Evolutionary conservation across 2,113 vertebrate species (phyloP), one percentile per base, ranked within the genome.

Genomic region (Nothocercus nigrocapillus): DNA sequence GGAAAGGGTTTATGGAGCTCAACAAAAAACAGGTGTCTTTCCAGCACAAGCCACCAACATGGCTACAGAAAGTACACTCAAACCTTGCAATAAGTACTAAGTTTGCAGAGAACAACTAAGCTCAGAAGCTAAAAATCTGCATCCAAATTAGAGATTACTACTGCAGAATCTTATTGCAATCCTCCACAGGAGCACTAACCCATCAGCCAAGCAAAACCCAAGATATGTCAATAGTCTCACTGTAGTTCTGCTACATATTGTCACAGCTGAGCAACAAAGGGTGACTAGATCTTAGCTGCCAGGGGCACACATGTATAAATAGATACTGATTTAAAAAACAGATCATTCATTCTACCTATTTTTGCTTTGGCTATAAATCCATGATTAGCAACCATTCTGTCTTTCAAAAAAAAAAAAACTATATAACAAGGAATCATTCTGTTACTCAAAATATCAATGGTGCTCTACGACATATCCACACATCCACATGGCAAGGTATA

Each of bases 1-100:
- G 22, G 66, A 93, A 95, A 66, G 0, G 3, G 44, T 80, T 66
- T 47, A 68, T 70, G 86, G 90, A 90, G n/a, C 64, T 27, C 54
- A 63, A 42, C 51, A 53, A 69, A 76, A 75, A 63, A 34, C 87
- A 91, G 34, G 69, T 82, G 47, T 8, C 79, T 76, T 79, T 38
- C 1, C 2, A 88, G 32, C 53, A 76, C 34, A 61, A n/a, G 47
- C 21, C 32, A 76, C 68, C n/a, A 36, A 75, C 51, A 32, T 38
- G 72, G 79, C 38, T 74, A 62, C 21, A 47, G n/a, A 0, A 1
- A 40, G 38, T 2, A 11, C 9, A 7, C 62, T 59, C 58, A 54
- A 76, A 47, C 8, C 42, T 9, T 9, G 18, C 21, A 77, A 8
- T 30, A 72, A 82, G 18, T 22, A 16, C 30, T 24, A 42, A 58